These are phyloP conservation scores for Rhineura floridana DNA, from an alignment of 2,113 vertebrate species.

Conservation along the genomic window DNA sequence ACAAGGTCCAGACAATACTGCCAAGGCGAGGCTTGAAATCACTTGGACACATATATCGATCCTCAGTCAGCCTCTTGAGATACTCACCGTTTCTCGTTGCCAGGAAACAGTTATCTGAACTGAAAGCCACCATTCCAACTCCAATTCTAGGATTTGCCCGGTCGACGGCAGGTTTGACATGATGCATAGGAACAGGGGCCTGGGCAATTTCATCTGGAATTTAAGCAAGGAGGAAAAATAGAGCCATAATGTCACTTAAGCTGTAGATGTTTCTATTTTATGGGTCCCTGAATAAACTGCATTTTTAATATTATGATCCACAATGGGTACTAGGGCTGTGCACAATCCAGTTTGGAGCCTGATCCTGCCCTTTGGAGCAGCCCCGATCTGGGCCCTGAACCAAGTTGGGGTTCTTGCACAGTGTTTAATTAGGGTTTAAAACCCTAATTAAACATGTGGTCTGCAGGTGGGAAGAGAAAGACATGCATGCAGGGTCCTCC, in stretches of 20 bases:
- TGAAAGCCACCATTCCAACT: conserved; percentile 88
- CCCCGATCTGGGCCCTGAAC: too few species aligned
- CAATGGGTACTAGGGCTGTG: too few species aligned
- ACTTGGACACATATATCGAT: not conserved
- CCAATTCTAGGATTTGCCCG: conserved; percentile 94
- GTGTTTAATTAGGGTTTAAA: too few species aligned
- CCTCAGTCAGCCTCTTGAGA: not conserved
- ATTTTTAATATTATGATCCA: not conserved
- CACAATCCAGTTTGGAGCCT: too few species aligned
- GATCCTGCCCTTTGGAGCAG: too few species aligned
- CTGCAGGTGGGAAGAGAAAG: too few species aligned
- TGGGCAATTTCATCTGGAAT: conserved; percentile 84
- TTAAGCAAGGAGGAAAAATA: not conserved
- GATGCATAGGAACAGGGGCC: conserved; percentile 82
- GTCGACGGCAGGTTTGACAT: conserved; percentile 86
- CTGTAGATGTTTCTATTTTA: not conserved
- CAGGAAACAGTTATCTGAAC: conserved; percentile 90
- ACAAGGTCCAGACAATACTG: not conserved
- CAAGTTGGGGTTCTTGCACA: too few species aligned
- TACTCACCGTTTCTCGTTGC: conserved; percentile 91
- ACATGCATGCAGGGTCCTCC: too few species aligned
- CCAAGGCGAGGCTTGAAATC: not conserved
- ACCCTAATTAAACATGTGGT: too few species aligned
- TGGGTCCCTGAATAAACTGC: accelerated
- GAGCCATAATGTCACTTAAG: not conserved